phyloP scores from a whole-genome alignment of 2,113 vertebrate genomes.

The Hiodon alosoides region DNA sequence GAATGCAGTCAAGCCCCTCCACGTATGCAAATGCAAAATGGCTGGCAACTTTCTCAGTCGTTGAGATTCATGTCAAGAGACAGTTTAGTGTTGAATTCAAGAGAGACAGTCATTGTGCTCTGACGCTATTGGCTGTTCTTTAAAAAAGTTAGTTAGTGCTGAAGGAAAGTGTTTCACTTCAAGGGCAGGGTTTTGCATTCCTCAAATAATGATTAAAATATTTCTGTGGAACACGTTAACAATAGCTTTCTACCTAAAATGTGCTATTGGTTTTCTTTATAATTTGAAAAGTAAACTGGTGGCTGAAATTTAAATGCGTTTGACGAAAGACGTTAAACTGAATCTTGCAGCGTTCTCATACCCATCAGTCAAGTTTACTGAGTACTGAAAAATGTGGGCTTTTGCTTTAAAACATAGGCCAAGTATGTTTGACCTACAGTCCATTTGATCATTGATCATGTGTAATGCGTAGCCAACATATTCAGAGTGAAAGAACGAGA shows the following conservation, averaged over 20 bases:
- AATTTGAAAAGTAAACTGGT: conserved; percentile 16
- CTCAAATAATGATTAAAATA: conserved; percentile 22
- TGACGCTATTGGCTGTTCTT: conserved; percentile 18
- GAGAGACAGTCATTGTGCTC: conserved; percentile 19
- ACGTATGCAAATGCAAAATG: conserved; percentile 14
- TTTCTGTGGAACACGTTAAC: conserved; percentile 18
- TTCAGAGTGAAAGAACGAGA: conserved; percentile 25
- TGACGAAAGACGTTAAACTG: not conserved
- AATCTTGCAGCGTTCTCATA: not conserved
- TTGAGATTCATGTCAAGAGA: conserved; percentile 23
- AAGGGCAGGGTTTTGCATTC: conserved; percentile 19
- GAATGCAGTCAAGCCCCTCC: conserved; percentile 8
- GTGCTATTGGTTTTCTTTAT: not conserved
- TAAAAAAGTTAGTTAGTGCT: conserved; percentile 33
- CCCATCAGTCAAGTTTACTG: not conserved
- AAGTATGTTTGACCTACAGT: no score
- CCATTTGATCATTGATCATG: no score
- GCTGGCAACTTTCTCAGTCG: conserved; percentile 25
- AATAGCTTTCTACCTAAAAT: conserved; percentile 3
- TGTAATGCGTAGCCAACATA: no score
- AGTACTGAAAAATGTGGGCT: no score
- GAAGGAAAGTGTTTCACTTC: conserved; percentile 30
- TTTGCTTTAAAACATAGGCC: no score
- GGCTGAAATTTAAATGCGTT: conserved; percentile 3
- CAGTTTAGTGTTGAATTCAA: conserved; percentile 13